A percentile compares a stretch with the other conserved stretches of the same genome.
Evolutionary conservation across 2,888 invertebrate genomes (phyloP).

Genomic region (Acrobasis consociella): DNA sequence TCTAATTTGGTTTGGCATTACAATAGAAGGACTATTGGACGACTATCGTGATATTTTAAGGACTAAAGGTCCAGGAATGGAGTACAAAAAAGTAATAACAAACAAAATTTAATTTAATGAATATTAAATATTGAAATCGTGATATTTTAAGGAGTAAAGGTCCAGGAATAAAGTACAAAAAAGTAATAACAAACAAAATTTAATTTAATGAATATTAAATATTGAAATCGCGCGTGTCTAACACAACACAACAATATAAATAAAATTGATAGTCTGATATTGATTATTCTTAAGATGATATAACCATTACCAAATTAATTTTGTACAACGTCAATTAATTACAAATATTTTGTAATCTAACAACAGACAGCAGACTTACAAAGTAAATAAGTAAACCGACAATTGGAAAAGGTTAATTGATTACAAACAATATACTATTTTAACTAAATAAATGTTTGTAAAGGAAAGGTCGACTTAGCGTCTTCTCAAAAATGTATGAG

Average conservation of each 20-base stretch:
- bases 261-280: background rate
- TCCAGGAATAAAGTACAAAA: background rate
- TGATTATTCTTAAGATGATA: background rate
- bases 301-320: slow-evolving; percentile 7
- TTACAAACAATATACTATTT: background rate
- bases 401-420: background rate
- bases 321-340: background rate
- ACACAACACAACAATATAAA: background rate
- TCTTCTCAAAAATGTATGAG: too few species aligned
- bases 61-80: too few species aligned
- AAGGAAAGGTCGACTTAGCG: too few species aligned
- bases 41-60: too few species aligned
- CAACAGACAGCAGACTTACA: background rate
- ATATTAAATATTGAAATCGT: background rate
- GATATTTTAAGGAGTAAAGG: too few species aligned
- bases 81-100: background rate
- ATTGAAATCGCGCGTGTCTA: background rate
- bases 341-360: background rate
- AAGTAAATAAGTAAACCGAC: background rate
- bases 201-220: slow-evolving; percentile 4
- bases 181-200: slow-evolving; percentile 5
- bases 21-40: too few species aligned
- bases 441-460: too few species aligned
- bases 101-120: slow-evolving; percentile 7
- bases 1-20: too few species aligned